These are phyloP conservation scores for Belonocnema kinseyi DNA, from an alignment of 1,140 invertebrate species.

Conservation along the genomic window DNA sequence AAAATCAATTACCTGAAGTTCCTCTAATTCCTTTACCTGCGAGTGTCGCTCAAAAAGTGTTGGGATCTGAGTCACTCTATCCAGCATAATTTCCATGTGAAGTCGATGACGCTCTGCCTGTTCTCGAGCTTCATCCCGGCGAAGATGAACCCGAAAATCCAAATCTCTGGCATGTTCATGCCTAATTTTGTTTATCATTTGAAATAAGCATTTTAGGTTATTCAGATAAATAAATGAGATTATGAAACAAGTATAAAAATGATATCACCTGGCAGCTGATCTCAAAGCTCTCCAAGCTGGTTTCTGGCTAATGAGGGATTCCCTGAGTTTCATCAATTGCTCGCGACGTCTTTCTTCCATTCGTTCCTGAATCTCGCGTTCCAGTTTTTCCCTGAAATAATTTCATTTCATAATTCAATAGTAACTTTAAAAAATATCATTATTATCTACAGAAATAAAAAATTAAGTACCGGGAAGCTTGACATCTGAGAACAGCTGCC, in stretches of 20 bases:
- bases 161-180: conserved; percentile 80
- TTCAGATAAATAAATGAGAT: neutral
- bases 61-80: conserved; percentile 81
- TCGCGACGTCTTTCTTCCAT: conserved; percentile 78
- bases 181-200: conserved; percentile 62
- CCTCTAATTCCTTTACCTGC: conserved; percentile 71
- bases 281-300: conserved; percentile 83
- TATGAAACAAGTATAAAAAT: conserved; percentile 1
- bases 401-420: conserved; percentile 7
- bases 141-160: conserved; percentile 79
- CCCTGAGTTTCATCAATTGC: conserved; percentile 77
- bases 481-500: conserved; percentile 82
- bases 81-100: conserved; percentile 84
- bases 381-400: conserved; percentile 77
- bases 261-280: conserved; percentile 71
- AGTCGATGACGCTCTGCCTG: conserved; percentile 80
- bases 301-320: conserved; percentile 79
- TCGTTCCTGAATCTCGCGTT: conserved; percentile 78
- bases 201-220: neutral
- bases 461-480: conserved; percentile 77
- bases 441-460: neutral
- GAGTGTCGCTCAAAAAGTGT: conserved; percentile 83
- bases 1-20: conserved; percentile 10
- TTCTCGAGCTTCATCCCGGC: conserved; percentile 81
- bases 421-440: neutral